Conservation (phyloP, 2,113 vertebrate species). For the Protomyctophum bolini region DNA sequence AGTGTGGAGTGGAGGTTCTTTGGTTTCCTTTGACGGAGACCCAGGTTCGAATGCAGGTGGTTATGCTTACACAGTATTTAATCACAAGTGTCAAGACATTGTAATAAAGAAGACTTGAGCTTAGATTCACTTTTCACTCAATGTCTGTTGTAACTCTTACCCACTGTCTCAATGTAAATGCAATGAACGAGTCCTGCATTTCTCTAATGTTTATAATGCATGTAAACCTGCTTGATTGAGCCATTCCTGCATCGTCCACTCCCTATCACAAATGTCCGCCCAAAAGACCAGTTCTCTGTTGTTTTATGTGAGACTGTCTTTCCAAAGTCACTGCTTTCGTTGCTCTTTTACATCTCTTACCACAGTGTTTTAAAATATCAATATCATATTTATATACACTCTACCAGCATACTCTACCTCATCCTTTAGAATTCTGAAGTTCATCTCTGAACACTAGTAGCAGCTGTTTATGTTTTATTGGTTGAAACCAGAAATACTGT, state of each 20-base stretch:
- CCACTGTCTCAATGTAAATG: conserved; percentile 73
- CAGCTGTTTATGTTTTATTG: conserved; percentile 16
- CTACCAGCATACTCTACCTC: background rate
- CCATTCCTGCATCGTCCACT: conserved; percentile 61
- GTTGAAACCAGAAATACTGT: background rate
- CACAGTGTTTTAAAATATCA: conserved; percentile 24
- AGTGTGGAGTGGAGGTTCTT: too few relatives aligned
- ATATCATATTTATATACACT: background rate
- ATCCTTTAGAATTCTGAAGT: conserved; percentile 20
- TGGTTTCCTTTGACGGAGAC: too few relatives aligned
- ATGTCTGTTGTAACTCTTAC: conserved; percentile 58
- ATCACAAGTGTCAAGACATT: conserved; percentile 15
- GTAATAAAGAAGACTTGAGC: conserved; percentile 32
- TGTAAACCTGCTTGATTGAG: conserved; percentile 58
- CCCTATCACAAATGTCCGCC: conserved; percentile 53
- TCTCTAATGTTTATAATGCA: conserved; percentile 66
- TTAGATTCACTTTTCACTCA: conserved; percentile 53
- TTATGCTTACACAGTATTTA: background rate
- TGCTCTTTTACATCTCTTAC: conserved; percentile 25
- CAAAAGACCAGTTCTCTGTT: conserved; percentile 45
- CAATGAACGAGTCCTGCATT: conserved; percentile 69
- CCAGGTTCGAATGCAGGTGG: too few relatives aligned
- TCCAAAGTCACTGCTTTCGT: conserved; percentile 24
- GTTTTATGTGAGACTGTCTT: conserved; percentile 51
- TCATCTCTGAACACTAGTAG: background rate